A percentile compares a stretch with the other conserved stretches of the same genome.
phyloP scores from a whole-genome alignment of 2,888 invertebrate species.

The Philopedon plagiatum region DNA sequence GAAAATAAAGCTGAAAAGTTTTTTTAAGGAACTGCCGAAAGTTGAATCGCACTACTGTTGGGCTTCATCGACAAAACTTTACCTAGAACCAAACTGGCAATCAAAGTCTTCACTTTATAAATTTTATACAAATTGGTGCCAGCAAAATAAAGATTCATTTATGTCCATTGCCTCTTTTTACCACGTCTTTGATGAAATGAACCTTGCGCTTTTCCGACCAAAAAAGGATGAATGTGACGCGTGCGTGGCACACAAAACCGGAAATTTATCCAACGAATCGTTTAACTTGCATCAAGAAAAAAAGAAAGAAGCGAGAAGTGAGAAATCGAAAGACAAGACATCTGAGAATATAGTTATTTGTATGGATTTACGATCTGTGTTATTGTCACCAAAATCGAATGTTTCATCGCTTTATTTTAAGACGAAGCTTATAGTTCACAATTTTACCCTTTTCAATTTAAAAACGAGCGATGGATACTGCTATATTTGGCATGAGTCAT shows the following conservation, averaged over 20 bases:
- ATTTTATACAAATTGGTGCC: conserved; percentile 22
- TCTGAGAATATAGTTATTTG: conserved; percentile 27
- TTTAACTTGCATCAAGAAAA: conserved; percentile 32
- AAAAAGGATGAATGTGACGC: conserved; percentile 49
- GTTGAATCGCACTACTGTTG: no score
- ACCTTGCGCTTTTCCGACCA: conserved; percentile 36
- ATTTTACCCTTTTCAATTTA: conserved; percentile 41
- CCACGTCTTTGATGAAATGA: neutral
- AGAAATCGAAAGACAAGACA: conserved; percentile 39
- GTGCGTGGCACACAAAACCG: conserved; percentile 39
- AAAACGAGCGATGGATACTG: conserved; percentile 29
- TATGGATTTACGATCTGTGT: conserved; percentile 24
- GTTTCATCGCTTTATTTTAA: conserved; percentile 21
- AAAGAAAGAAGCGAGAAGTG: conserved; percentile 40
- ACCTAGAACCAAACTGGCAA: neutral
- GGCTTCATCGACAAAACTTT: neutral
- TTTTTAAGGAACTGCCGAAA: neutral
- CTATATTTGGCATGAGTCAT: conserved; percentile 27
- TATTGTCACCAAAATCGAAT: conserved; percentile 20
- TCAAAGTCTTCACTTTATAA: conserved; percentile 25
- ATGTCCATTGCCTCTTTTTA: neutral
- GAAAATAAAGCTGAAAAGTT: neutral
- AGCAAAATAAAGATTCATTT: neutral
- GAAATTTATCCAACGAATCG: conserved; percentile 22
- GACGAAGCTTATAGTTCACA: conserved; percentile 24